These are phyloP conservation scores for Incurvaria masculella DNA, from an alignment of 2,888 invertebrate species.

Conservation along the genomic window DNA sequence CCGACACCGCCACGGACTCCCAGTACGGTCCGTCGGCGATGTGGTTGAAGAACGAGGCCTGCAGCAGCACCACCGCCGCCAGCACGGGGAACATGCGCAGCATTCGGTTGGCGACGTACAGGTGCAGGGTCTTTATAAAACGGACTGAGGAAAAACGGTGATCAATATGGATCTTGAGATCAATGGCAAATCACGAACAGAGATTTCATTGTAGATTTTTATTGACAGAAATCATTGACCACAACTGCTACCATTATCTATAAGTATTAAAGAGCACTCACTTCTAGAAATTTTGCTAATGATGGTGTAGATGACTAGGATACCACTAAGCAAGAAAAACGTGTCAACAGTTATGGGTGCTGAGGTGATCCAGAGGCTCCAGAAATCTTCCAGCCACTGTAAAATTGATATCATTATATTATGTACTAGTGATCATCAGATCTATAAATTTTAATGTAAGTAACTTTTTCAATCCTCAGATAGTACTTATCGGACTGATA, in stretches of 20 bases:
- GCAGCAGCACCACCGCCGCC: conserved; percentile 23
- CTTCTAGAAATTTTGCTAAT: conserved; percentile 30
- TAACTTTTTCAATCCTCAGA: too few species aligned
- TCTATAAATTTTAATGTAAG: too few species aligned
- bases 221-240: background rate
- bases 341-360: conserved; percentile 60
- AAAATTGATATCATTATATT: too few species aligned
- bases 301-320: conserved; percentile 34
- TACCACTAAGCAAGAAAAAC: conserved; percentile 50
- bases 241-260: background rate
- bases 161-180: background rate
- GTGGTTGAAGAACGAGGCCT: conserved; percentile 25
- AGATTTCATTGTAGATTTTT: background rate
- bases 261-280: conserved; percentile 21
- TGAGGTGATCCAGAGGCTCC: conserved; percentile 33
- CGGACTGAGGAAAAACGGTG: conserved; percentile 23
- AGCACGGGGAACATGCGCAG: conserved; percentile 32
- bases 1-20: conserved; percentile 13
- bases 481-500: too few species aligned
- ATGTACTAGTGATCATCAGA: too few species aligned
- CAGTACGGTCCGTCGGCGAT: conserved; percentile 28
- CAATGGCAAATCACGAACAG: background rate
- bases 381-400: conserved; percentile 29
- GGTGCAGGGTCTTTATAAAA: conserved; percentile 26
- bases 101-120: conserved; percentile 30